phyloP scores from a whole-genome alignment of 2,113 vertebrate genomes.

The Prolemur simus region DNA sequence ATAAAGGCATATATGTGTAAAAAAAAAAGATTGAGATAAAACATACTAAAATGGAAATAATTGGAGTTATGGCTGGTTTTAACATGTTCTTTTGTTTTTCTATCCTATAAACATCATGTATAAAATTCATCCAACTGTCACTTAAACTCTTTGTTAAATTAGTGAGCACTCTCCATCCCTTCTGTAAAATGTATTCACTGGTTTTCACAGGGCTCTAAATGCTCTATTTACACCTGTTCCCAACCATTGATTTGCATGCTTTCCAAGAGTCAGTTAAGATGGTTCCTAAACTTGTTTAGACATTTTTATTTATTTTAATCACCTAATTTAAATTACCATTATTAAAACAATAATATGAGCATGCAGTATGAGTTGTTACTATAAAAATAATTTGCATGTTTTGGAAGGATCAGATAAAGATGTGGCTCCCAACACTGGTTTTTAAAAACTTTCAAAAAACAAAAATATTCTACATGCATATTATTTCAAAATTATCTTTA shows the following conservation, averaged over 20 bases:
- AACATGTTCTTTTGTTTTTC: neutral
- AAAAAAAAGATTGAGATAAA: neutral
- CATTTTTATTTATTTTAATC: neutral
- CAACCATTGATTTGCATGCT: neutral
- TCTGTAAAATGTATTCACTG: neutral
- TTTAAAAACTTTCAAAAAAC: neutral
- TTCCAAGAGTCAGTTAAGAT: neutral
- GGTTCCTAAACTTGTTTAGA: neutral
- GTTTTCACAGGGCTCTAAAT: neutral
- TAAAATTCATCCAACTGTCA: neutral
- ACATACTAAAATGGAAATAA: neutral
- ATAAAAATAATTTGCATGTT: neutral
- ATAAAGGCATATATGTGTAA: neutral
- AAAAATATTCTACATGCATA: neutral
- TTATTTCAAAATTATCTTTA: neutral
- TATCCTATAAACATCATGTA: neutral
- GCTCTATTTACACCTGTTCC: neutral
- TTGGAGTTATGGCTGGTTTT: neutral
- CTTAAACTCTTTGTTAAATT: neutral
- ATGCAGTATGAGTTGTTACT: neutral
- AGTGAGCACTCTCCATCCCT: neutral
- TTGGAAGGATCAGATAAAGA: neutral
- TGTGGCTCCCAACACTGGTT: neutral
- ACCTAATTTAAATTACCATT: neutral
- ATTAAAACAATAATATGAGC: neutral